Evolutionary conservation across 1,140 invertebrate species (phyloP), one percentile per base, ranked within the genome.

Genomic region (Drosophila burlai): DNA sequence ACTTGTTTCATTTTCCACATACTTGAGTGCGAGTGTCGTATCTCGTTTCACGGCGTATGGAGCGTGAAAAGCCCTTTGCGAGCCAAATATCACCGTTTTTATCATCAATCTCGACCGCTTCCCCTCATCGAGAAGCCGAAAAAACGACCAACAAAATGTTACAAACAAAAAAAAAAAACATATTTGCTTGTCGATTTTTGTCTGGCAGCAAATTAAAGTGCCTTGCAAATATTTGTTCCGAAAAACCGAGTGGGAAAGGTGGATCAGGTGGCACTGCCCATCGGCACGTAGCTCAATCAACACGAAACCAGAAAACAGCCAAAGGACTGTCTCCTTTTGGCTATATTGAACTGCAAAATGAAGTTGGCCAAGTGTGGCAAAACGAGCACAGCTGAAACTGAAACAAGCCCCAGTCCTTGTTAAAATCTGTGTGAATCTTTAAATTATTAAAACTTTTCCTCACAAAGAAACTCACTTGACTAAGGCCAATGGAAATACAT

Each of bases 11-110:
- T 78, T 84, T 84, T 78, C 77, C 67, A 84, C 82, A 72, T 72
- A 84, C 82, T 76, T 84, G 76, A 76, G 36, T 78, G 73, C 49
- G 58, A 62, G 63, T 62, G 50, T 52, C 63, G 81, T 73, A 80
- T 86, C 83, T 86, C 80, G 83, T 86, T 86, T 87, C 83, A 86
- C 67, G 76, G 83, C 75, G 75, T 63, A 76, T 57, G 66, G 78
- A 86, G 83, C 83, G 79, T 86, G 83, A 86, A 83, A 83, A 76
- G 36, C 66, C 65, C 47, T 76, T 75, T 60, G 65, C 38, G 38
- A 16, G 24, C 45, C 21, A 57, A 24, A 57, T 40, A 67, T 42
- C 42, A n/a, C 15, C 65, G 45, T 62, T 47, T 40, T 57, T 43
- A 69, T 58, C 73, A 76, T 75, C 72, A 75, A 55, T 68, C 64